Evolutionary conservation across 1,140 invertebrate genomes (phyloP).

Genomic region (Diabrotica undecimpunctata): DNA sequence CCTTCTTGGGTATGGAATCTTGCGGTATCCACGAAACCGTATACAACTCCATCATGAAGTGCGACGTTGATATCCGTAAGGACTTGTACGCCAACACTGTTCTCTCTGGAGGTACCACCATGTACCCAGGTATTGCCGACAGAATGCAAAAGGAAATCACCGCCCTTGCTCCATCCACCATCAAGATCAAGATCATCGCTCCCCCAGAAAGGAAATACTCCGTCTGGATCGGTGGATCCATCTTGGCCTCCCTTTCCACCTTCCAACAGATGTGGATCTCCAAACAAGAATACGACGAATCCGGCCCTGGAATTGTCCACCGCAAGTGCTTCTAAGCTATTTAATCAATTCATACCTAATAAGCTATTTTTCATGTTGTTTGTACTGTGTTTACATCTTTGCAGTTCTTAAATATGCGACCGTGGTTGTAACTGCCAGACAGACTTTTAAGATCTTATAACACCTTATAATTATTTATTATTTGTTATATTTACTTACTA

Average conservation of each 20-base stretch:
- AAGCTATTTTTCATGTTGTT: slow-evolving; percentile 35
- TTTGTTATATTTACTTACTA: slow-evolving; percentile 39
- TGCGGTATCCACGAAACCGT: slow-evolving; percentile 92
- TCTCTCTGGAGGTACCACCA: slow-evolving; percentile 92
- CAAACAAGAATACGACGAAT: slow-evolving; percentile 93
- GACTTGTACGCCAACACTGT: slow-evolving; percentile 95
- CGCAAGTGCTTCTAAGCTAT: slow-evolving; percentile 90
- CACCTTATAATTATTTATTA: slow-evolving; percentile 36
- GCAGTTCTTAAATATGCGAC: slow-evolving; percentile 31
- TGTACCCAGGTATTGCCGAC: slow-evolving; percentile 80
- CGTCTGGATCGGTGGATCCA: slow-evolving; percentile 85
- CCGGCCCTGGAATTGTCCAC: slow-evolving; percentile 89
- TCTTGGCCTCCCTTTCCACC: slow-evolving; percentile 79
- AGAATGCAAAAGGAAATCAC: slow-evolving; percentile 88
- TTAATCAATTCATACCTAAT: slow-evolving; percentile 24
- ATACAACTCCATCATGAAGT: slow-evolving; percentile 97
- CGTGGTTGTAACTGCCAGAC: slow-evolving; percentile 43
- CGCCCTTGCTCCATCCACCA: slow-evolving; percentile 77
- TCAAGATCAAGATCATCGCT: slow-evolving; percentile 93
- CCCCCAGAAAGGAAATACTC: slow-evolving; percentile 90
- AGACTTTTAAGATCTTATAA: slow-evolving; percentile 41
- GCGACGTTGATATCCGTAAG: slow-evolving; percentile 89
- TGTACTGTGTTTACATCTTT: slow-evolving; percentile 35
- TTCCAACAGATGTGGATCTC: slow-evolving; percentile 96
- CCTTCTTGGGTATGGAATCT: slow-evolving; percentile 92